Base-by-base conservation (phyloP, 2,113 vertebrate species). In the Trinectes maculatus region DNA sequence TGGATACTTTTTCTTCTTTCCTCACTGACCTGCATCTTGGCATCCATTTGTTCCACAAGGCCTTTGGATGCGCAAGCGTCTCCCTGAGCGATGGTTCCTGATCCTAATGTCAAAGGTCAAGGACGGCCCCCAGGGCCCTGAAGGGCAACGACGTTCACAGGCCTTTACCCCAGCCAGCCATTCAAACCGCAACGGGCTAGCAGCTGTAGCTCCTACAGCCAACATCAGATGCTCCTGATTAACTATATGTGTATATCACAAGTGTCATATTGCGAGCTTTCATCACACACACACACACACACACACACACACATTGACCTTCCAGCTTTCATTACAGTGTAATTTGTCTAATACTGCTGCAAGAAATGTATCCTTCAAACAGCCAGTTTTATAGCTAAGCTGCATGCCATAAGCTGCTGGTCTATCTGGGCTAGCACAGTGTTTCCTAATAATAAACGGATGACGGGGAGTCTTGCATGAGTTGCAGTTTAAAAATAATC, bases 121-220 rank as follows among this genome's bases (percentile, higher is more conserved):
- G 61, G 74, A 79, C 60, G 53, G 61, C 61, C 72, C 39, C 82
- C 46, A 6, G 79, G 78, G 84, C 77, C 85, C 86, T 84, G 87
- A 91, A 80, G 86, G 82, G 73, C 75, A 61, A 82, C 67, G 74
- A 71, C 66, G 78, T 79, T 61, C 21, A 80, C 59, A 81, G 71
- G 79, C 84, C 83, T 91, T 90, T 84, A 80, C 89, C 89, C 85
- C 87, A 89, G 87, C 87, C 80, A 81, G 86, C 77, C 74, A 62
- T 78, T 42, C 73, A 88, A 79, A 74, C 68, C 60, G 58, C 46
- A 75, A 82, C 68, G 72, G 73, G 59, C 71, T 71, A 71, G 80
- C 71, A 78, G 40, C 70, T 80, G 82, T 84, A 68, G 79, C 85
- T 87, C 85, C 83, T 70, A 87, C 80, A 81, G 85, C 87, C 81